Percentiles rank a stretch among this genome's conserved stretches.
Conservation (phyloP, 2,797 vertebrate species). For the Arremon aurantiirostris region DNA sequence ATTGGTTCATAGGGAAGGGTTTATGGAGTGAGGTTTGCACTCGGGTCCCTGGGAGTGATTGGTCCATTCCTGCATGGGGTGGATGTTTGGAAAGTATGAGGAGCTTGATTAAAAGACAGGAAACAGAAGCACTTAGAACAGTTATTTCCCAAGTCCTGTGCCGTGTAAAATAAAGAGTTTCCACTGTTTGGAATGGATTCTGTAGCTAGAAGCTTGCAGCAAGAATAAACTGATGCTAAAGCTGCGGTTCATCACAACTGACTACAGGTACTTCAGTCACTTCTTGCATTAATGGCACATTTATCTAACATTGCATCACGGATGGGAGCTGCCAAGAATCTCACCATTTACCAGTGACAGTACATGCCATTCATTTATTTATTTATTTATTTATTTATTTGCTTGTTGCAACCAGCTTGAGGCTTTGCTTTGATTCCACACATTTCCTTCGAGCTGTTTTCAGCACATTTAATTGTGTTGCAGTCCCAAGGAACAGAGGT, state of each 20-base stretch:
- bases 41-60: background rate
- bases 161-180: background rate
- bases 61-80: background rate
- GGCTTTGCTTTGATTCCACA: background rate
- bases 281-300: background rate
- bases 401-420: background rate
- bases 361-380: background rate
- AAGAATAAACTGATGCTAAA: background rate
- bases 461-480: background rate
- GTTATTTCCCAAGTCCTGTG: background rate
- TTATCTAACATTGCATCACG: rapidly evolving
- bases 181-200: background rate
- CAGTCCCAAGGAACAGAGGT: background rate
- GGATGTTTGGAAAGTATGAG: background rate
- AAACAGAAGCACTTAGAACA: background rate
- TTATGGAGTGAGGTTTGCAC: background rate
- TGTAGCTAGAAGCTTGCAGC: background rate
- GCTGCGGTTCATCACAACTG: background rate
- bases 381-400: background rate
- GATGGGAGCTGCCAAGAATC: background rate
- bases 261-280: background rate
- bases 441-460: background rate
- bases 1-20: background rate
- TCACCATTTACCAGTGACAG: background rate
- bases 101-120: background rate